Conservation (phyloP, 2,888 invertebrate genomes). For the Boloria euphrosyne region DNA sequence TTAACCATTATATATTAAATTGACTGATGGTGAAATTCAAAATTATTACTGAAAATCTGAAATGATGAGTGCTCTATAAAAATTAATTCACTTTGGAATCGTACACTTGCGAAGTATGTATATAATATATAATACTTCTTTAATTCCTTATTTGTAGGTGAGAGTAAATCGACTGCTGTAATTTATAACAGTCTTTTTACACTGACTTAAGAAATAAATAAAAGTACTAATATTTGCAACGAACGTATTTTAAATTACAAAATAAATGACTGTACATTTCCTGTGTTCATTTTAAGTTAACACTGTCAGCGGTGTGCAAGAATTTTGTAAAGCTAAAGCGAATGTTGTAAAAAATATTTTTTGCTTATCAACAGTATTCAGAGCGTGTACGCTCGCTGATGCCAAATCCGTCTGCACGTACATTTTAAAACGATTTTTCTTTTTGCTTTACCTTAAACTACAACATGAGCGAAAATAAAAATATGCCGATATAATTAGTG, state of each 20-base stretch:
- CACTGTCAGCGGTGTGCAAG: neutral
- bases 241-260: too few relatives aligned
- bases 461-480: slow-evolving; percentile 9
- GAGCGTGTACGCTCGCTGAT: slow-evolving; percentile 14
- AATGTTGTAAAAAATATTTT: slow-evolving; percentile 16
- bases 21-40: neutral
- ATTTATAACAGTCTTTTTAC: too few relatives aligned
- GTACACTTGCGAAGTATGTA: neutral
- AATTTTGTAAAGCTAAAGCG: slow-evolving; percentile 15
- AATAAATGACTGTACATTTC: too few relatives aligned
- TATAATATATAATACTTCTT: too few relatives aligned
- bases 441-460: slow-evolving; percentile 6
- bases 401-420: slow-evolving; percentile 21
- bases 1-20: slow-evolving; percentile 4
- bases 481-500: neutral
- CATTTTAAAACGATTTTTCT: slow-evolving; percentile 18
- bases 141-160: too few relatives aligned
- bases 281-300: neutral
- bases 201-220: too few relatives aligned
- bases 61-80: neutral
- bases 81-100: neutral
- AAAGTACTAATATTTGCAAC: too few relatives aligned
- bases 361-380: slow-evolving; percentile 11
- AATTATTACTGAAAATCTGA: neutral
- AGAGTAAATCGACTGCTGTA: too few relatives aligned